These are phyloP conservation scores for Pelecanus crispus DNA, from an alignment of 2,113 vertebrate species.

Conservation along the genomic window DNA sequence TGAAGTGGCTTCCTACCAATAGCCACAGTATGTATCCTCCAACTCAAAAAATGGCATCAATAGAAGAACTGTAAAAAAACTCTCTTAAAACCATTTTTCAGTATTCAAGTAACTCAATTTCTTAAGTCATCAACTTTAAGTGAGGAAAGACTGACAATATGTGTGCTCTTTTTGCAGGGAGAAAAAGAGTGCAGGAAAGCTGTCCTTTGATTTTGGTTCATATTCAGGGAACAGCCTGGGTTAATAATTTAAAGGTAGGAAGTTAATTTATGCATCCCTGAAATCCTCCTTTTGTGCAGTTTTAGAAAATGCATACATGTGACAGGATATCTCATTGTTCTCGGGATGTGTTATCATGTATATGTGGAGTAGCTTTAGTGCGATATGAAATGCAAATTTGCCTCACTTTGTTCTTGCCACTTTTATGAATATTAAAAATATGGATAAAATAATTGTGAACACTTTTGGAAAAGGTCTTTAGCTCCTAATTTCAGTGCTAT, in stretches of 20 bases:
- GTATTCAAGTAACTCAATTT: background rate
- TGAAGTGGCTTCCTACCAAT: background rate
- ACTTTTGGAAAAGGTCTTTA: constrained; percentile 57
- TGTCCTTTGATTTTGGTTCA: constrained; percentile 36
- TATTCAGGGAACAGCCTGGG: constrained; percentile 34
- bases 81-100: background rate
- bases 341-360: constrained; percentile 47
- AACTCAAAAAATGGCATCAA: background rate
- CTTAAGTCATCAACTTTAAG: background rate
- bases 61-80: background rate
- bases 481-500: constrained; percentile 37
- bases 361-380: constrained; percentile 55
- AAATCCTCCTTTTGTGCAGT: constrained; percentile 58
- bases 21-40: background rate
- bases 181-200: background rate
- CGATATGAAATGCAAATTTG: constrained; percentile 64
- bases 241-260: constrained; percentile 66
- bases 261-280: constrained; percentile 61
- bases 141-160: background rate
- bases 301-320: constrained; percentile 55
- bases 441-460: constrained; percentile 62
- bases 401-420: constrained; percentile 63
- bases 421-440: constrained; percentile 72
- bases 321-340: constrained; percentile 65
- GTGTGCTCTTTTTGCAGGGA: background rate